Evolutionary conservation across 1,140 invertebrate genomes (phyloP).

Genomic region (Caenorhabditis inopinata): DNA sequence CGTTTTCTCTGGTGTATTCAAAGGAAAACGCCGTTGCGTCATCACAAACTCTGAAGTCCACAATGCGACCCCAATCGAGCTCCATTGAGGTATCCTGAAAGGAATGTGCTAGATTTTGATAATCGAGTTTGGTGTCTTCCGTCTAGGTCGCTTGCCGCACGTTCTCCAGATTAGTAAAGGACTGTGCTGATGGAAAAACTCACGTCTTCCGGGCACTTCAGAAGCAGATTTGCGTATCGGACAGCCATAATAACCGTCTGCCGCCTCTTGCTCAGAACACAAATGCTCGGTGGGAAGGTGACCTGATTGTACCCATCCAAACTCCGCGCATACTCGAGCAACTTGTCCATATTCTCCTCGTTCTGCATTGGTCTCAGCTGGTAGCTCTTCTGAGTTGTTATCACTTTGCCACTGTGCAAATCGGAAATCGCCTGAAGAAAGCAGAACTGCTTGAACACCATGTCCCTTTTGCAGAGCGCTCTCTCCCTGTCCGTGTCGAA

Average conservation of each 20-base stretch:
- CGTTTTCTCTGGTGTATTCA: slow-evolving; percentile 35
- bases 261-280: neutral
- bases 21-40: slow-evolving; percentile 44
- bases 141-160: too few relatives aligned
- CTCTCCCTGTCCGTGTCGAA: slow-evolving; percentile 74
- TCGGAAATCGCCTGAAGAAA: slow-evolving; percentile 63
- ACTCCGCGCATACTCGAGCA: slow-evolving; percentile 22
- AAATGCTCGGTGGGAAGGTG: slow-evolving; percentile 18
- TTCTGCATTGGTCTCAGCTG: slow-evolving; percentile 63
- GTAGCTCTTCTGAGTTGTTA: slow-evolving; percentile 55
- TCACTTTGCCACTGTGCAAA: slow-evolving; percentile 51
- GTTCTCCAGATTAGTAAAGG: too few relatives aligned
- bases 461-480: slow-evolving; percentile 51
- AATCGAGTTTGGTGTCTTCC: too few relatives aligned
- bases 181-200: too few relatives aligned
- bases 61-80: slow-evolving; percentile 38
- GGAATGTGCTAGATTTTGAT: neutral
- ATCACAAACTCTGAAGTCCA: slow-evolving; percentile 33
- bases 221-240: neutral
- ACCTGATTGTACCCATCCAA: slow-evolving; percentile 37
- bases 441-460: slow-evolving; percentile 54
- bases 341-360: slow-evolving; percentile 53
- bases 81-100: slow-evolving; percentile 42
- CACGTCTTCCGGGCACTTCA: slow-evolving; percentile 6
- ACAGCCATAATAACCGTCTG: slow-evolving; percentile 17